Percentiles rank a stretch among this genome's conserved stretches.
These are phyloP conservation scores for human (Homo sapiens) DNA, from an alignment of 2,113 vertebrate genomes.

Conservation along the genomic window DNA sequence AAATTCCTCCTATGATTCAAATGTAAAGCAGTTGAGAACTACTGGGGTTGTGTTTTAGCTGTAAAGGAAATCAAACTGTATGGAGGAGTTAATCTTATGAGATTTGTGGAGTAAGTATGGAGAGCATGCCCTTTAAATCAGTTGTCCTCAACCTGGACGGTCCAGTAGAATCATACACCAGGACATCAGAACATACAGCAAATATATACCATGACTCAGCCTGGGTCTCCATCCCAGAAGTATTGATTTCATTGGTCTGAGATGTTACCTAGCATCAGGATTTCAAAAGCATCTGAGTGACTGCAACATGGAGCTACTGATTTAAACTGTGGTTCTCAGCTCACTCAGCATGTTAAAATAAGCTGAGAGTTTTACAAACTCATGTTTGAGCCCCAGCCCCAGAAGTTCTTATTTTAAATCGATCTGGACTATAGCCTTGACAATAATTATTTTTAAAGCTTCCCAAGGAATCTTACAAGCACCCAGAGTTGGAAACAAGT, in stretches of 20 bases:
- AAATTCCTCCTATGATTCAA: background rate
- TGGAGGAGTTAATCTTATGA: too few relatives aligned
- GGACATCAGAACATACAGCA: too few relatives aligned
- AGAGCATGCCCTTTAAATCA: background rate
- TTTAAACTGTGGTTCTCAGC: background rate
- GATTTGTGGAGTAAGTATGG: accelerated
- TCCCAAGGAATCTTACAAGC: background rate
- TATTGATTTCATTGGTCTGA: too few relatives aligned
- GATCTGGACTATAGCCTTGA: accelerated
- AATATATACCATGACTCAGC: too few relatives aligned
- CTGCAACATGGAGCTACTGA: accelerated
- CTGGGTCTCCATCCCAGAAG: background rate
- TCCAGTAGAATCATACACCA: too few relatives aligned
- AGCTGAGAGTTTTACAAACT: background rate
- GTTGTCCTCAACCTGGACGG: background rate
- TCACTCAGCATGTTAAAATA: background rate
- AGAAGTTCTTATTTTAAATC: background rate
- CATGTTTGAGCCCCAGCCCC: background rate
- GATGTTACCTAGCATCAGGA: accelerated
- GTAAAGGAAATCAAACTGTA: background rate
- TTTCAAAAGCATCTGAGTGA: too few relatives aligned
- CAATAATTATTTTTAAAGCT: too few relatives aligned
- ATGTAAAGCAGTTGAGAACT: background rate
- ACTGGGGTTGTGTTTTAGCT: too few relatives aligned
- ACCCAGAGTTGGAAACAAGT: background rate